Conservation (phyloP, 2,113 vertebrate genomes). For the Acanthochromis polyacanthus region DNA sequence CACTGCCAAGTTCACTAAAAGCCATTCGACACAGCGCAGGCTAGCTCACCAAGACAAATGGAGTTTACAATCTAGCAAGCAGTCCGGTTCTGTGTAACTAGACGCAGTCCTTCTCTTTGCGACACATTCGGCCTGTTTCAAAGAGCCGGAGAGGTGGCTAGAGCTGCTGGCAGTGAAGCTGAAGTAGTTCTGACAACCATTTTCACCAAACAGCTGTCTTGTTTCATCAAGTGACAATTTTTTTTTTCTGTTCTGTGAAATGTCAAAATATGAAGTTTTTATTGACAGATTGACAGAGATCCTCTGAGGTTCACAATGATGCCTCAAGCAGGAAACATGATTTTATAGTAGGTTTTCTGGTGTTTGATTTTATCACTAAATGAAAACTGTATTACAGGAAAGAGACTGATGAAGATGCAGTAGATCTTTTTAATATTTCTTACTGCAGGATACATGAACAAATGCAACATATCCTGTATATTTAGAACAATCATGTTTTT, state of each 20-base stretch:
- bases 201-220: slow-evolving; percentile 29
- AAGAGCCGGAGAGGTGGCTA: slow-evolving; percentile 1
- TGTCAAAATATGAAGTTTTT: not conserved
- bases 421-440: too few relatives aligned
- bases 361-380: too few relatives aligned
- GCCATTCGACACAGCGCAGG: slow-evolving; percentile 24
- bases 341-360: too few relatives aligned
- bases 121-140: slow-evolving; percentile 1
- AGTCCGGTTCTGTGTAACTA: slow-evolving; percentile 4
- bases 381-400: too few relatives aligned
- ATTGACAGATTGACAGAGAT: not conserved
- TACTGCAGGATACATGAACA: too few relatives aligned
- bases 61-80: slow-evolving; percentile 19
- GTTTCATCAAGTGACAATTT: not conserved
- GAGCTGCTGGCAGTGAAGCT: not conserved
- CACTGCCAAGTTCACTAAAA: slow-evolving; percentile 52
- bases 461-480: too few relatives aligned
- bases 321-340: too few relatives aligned
- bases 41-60: slow-evolving; percentile 15
- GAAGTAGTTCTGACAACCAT: not conserved
- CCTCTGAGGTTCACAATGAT: too few relatives aligned
- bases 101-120: not conserved
- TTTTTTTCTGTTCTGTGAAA: slow-evolving; percentile 5
- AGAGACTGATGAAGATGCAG: too few relatives aligned
- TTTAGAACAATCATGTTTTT: too few relatives aligned